Conservation (phyloP, 35 echinoderm and acorn worm genomes). For the Nesometra sesokonis region DNA sequence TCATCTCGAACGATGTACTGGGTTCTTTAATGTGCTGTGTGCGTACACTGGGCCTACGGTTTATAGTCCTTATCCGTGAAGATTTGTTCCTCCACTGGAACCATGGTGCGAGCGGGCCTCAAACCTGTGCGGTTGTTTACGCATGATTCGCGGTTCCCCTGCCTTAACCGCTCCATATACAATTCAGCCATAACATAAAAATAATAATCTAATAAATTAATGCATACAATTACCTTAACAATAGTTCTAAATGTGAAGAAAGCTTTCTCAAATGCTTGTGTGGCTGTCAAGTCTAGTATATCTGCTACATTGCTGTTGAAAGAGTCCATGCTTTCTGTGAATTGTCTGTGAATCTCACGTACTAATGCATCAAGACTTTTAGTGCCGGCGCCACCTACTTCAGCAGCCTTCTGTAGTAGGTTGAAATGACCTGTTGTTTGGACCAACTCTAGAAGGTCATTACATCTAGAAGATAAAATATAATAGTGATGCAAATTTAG, state of each 20-base stretch:
- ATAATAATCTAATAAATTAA: too few species aligned
- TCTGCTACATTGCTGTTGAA: conserved; percentile 66
- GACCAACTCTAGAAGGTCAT: conserved; percentile 84
- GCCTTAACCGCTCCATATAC: too few species aligned
- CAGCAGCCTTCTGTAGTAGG: conserved; percentile 81
- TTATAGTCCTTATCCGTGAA: too few species aligned
- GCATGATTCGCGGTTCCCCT: too few species aligned
- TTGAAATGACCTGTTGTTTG: conserved; percentile 95
- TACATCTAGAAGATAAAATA: conserved; percentile 52
- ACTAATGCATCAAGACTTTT: conserved; percentile 91
- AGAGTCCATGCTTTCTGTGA: conserved; percentile 55
- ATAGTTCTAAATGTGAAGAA: conserved; percentile 93
- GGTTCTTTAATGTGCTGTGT: too few species aligned
- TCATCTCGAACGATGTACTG: too few species aligned
- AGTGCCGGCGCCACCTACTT: conserved; percentile 91
- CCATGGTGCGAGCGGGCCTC: too few species aligned
- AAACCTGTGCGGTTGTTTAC: too few species aligned
- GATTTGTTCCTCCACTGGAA: too few species aligned
- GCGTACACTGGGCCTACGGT: too few species aligned
- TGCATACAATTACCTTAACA: conserved; percentile 57
- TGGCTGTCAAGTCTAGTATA: conserved; percentile 74
- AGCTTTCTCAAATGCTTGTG: conserved; percentile 84
- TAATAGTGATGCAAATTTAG: too few species aligned
- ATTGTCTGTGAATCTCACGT: conserved; percentile 84
- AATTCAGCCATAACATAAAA: too few species aligned